These are phyloP conservation scores for Noctuana brunneofusca DNA, from an alignment of 2,888 invertebrate species.

Conservation along the genomic window DNA sequence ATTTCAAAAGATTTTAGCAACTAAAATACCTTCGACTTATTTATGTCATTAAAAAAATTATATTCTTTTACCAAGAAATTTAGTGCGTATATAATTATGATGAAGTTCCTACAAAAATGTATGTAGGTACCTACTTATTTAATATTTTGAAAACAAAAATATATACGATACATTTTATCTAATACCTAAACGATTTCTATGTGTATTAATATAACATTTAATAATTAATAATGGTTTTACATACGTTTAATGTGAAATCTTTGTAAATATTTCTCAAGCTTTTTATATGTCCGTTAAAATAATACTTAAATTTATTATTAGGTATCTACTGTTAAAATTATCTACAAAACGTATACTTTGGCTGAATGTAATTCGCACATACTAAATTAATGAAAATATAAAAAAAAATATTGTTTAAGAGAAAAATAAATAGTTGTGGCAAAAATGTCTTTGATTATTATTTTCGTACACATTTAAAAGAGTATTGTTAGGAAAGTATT, in stretches of 20 bases:
- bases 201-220: not conserved
- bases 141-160: no score
- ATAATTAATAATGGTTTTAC: not conserved
- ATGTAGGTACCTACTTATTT: no score
- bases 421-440: conserved; percentile 14
- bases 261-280: conserved; percentile 18
- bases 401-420: conserved; percentile 14
- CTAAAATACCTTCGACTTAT: no score
- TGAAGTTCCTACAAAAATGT: no score
- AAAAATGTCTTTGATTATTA: conserved; percentile 1
- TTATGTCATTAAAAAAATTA: no score
- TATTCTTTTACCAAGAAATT: no score
- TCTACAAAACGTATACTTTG: conserved; percentile 5
- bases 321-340: not conserved
- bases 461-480: no score
- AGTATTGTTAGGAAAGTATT: no score
- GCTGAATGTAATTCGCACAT: conserved; percentile 8
- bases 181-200: not conserved
- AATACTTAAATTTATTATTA: not conserved
- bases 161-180: no score
- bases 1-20: no score
- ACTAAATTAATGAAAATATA: not conserved
- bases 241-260: not conserved
- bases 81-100: no score
- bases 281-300: conserved; percentile 20